Evolutionary conservation across 64 coral and sea anemone genomes (phyloP).

Genomic region (Montipora cactus): DNA sequence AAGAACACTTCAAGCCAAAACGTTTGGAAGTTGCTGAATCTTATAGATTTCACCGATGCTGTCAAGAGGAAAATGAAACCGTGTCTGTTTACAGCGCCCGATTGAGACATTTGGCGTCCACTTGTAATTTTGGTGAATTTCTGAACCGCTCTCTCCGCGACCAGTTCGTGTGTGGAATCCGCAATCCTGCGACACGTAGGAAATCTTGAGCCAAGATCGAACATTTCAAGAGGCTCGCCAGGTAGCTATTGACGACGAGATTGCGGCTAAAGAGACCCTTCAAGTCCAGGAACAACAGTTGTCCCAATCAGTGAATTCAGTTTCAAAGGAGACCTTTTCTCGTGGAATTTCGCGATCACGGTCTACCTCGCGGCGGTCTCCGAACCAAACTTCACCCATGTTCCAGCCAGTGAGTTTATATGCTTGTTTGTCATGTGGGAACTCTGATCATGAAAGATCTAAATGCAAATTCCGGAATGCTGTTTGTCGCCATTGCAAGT

Average conservation of each 20-base stretch:
- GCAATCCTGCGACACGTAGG: constrained; percentile 46
- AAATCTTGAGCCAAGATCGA: constrained; percentile 67
- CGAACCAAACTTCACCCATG: constrained; percentile 4
- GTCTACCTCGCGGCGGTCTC: background rate
- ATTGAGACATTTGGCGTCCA: constrained; percentile 37
- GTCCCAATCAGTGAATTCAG: constrained; percentile 32
- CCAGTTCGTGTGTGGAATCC: constrained; percentile 64
- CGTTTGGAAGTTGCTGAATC: constrained; percentile 77
- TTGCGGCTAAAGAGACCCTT: constrained; percentile 50
- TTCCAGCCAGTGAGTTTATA: constrained; percentile 33
- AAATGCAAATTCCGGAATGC: constrained; percentile 63
- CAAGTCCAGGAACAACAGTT: constrained; percentile 1
- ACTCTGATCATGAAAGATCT: constrained; percentile 48
- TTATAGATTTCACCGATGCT: constrained; percentile 62
- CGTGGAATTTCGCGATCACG: background rate
- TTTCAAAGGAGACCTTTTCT: constrained; percentile 10
- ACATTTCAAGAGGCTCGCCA: constrained; percentile 47
- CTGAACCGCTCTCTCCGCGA: no score
- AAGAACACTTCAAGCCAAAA: constrained; percentile 70
- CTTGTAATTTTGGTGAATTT: constrained; percentile 71
- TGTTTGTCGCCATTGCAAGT: constrained; percentile 42
- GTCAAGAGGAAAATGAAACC: constrained; percentile 58
- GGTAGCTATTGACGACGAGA: constrained; percentile 66
- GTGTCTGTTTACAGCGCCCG: background rate
- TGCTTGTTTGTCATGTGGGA: constrained; percentile 60